A percentile compares a stretch with the other conserved stretches of the same genome.
Conservation (phyloP, 2,888 invertebrate genomes). For the Chaitophorus viminalis region DNA sequence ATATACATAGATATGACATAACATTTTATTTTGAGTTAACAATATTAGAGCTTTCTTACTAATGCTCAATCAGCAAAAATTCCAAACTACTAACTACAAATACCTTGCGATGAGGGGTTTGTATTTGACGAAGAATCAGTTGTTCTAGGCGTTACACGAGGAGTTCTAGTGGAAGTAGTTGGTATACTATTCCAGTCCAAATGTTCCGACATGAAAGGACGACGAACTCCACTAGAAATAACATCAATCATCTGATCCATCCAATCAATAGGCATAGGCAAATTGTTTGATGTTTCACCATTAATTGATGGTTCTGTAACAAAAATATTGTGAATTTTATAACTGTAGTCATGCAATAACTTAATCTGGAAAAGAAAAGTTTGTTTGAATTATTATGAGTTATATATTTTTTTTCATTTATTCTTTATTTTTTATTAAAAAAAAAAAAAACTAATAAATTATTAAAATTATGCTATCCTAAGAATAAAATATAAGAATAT, state of each 20-base stretch:
- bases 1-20: too few relatives aligned
- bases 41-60: too few relatives aligned
- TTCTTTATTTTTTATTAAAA: too few relatives aligned
- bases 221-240: slow-evolving; percentile 53
- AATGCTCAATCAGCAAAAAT: neutral
- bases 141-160: slow-evolving; percentile 54
- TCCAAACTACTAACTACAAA: neutral
- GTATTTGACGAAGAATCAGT: slow-evolving; percentile 46
- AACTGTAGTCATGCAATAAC: too few relatives aligned
- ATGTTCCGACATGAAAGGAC: slow-evolving; percentile 49
- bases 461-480: too few relatives aligned
- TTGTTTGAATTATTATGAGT: too few relatives aligned
- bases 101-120: slow-evolving; percentile 43
- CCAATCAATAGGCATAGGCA: slow-evolving; percentile 53
- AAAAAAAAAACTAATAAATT: too few relatives aligned
- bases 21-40: too few relatives aligned
- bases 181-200: slow-evolving; percentile 50
- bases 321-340: neutral
- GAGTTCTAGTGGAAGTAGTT: slow-evolving; percentile 56
- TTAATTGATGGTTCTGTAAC: slow-evolving; percentile 15
- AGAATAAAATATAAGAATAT: too few relatives aligned
- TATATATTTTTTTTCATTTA: too few relatives aligned
- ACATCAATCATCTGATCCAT: slow-evolving; percentile 61
- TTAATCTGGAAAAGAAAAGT: too few relatives aligned
- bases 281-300: neutral